Evolutionary conservation across 2,888 invertebrate species (phyloP), one percentile per base, ranked within the genome.

Genomic region (Phaedon cochleariae): DNA sequence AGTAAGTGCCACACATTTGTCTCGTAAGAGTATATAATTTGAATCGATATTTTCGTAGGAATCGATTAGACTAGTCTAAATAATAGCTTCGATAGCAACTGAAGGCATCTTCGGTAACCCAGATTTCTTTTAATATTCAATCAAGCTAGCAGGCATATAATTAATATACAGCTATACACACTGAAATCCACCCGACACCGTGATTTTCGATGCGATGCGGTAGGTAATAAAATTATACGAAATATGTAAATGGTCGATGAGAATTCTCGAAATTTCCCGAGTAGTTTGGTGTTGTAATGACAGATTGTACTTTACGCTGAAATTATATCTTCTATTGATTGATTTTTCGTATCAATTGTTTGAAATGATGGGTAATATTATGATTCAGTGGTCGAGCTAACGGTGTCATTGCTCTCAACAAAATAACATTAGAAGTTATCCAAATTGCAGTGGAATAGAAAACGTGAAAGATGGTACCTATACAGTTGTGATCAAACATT

Each of bases 191-290:
- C 34, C 46, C n/a, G 51, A 61, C 45, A 29, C 58, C 49, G 57
- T 61, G 45, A 65, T 65, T 65, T 65, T 31, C 65, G 52, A 65
- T 61, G 65, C 57, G 31, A 61, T 21, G 65, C 57, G 65, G 65
- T 65, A 65, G 65, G 60, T 61, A 31, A 61, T 60, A 61, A 61
- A 57, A 61, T 57, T 60, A 52, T 34, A 55, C 57, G 31, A 52
- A 26, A 61, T 61, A 65, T 65, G 60, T 65, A 52, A 57, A 60
- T 64, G 45, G 20, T 10, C 29, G 17, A 59, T 63, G 45, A 52
- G 45, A 57, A 41, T 22, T 45, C 17, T 41, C 45, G 17, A 41
- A 57, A 17, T 57, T 41, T 57, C 45, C 41, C n/a, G 37, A 41
- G 21, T 41, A 55, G 41, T 55, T 22, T 17, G 29, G 55, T 20